phyloP scores from a whole-genome alignment of 2,113 vertebrate genomes.

The Muscicapa adusta region DNA sequence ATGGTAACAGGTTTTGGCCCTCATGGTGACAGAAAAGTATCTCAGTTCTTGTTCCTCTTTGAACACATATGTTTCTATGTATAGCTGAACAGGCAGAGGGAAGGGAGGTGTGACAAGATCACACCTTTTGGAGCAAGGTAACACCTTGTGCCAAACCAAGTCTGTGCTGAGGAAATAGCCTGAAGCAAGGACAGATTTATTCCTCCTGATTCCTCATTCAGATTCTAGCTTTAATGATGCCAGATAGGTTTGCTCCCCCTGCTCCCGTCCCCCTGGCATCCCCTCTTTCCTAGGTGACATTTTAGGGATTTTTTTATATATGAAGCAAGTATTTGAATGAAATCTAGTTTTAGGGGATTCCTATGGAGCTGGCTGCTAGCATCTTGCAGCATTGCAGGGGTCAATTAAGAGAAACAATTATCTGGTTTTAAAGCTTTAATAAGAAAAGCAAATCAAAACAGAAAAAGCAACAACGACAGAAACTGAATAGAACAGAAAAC shows the following conservation, averaged over 20 bases:
- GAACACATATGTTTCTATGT: constrained; percentile 64
- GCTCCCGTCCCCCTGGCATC: neutral
- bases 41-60: constrained; percentile 66
- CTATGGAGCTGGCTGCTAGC: constrained; percentile 55
- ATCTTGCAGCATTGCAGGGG: constrained; percentile 56
- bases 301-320: constrained; percentile 53
- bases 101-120: constrained; percentile 42
- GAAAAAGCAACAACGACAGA: neutral
- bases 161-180: constrained; percentile 18
- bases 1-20: constrained; percentile 74
- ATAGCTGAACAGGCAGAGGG: constrained; percentile 36
- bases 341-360: constrained; percentile 63
- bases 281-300: constrained; percentile 61
- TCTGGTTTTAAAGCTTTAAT: constrained; percentile 72
- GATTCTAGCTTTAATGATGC: constrained; percentile 40
- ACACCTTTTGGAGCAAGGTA: constrained; percentile 56
- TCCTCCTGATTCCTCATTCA: neutral
- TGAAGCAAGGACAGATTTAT: constrained; percentile 61
- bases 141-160: constrained; percentile 28
- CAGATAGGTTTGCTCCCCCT: neutral
- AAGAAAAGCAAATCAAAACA: neutral
- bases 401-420: constrained; percentile 69
- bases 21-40: constrained; percentile 70
- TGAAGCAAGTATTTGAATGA: constrained; percentile 64
- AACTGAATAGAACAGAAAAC: constrained; percentile 53